Percentiles rank a stretch among this genome's conserved stretches.
These are phyloP conservation scores for Luperina testacea DNA, from an alignment of 2,888 invertebrate species.

Conservation along the genomic window DNA sequence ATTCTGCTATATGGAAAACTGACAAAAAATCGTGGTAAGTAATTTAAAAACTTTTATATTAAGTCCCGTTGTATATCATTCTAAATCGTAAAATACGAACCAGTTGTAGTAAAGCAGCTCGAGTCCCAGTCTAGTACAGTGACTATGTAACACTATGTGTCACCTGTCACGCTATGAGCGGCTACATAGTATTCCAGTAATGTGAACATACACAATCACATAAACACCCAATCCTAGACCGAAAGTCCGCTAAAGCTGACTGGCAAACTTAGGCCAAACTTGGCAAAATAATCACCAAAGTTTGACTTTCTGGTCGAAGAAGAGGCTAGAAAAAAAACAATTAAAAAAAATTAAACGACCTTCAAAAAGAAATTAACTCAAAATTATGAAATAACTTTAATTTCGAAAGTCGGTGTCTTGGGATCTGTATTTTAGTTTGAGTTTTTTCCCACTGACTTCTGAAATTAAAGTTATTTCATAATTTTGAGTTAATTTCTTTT, in stretches of 20 bases:
- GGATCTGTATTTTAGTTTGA: too few species aligned
- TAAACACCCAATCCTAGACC: not conserved
- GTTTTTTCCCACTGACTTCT: too few species aligned
- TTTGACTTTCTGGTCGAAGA: not conserved
- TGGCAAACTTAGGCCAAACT: not conserved
- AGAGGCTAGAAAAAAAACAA: too few species aligned
- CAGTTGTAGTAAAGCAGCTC: not conserved
- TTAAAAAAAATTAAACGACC: too few species aligned
- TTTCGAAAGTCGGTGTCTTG: too few species aligned
- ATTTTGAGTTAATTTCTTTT: too few species aligned
- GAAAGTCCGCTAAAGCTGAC: not conserved
- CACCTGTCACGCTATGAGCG: not conserved
- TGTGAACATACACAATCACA: not conserved
- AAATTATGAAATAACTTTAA: too few species aligned
- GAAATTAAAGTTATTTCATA: too few species aligned
- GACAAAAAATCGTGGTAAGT: not conserved
- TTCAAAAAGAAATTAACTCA: too few species aligned
- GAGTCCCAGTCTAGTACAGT: not conserved
- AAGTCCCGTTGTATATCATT: not conserved
- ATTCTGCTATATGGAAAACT: not conserved
- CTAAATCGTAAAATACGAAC: not conserved
- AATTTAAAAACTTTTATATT: conserved; percentile 3
- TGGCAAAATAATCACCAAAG: not conserved
- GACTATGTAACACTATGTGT: not conserved
- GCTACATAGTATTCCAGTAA: not conserved